Evolutionary conservation across 2,113 vertebrate genomes (phyloP).

Genomic region (Collichthys lucidus): DNA sequence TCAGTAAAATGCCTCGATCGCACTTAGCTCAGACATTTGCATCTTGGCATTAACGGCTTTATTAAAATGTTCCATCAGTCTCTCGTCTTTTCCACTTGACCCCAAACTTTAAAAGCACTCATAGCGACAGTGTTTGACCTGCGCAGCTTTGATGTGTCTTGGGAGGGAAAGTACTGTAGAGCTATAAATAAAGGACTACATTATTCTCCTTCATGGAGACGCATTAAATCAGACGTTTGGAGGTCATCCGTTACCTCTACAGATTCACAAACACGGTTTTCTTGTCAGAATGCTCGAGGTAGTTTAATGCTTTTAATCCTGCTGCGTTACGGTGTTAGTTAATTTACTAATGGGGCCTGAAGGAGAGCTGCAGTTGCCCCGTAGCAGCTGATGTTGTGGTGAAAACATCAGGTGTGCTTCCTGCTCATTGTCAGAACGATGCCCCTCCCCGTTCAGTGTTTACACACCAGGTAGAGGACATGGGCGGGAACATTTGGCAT

Average conservation of each 20-base stretch:
- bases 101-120: conserved; percentile 26
- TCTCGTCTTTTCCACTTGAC: not conserved
- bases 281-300: not conserved
- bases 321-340: conserved; percentile 10
- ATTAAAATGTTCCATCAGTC: not conserved
- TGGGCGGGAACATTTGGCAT: conserved; percentile 51
- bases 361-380: conserved; percentile 7
- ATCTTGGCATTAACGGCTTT: not conserved
- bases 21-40: not conserved
- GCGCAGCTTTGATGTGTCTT: conserved; percentile 5
- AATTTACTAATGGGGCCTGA: conserved; percentile 16
- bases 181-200: not conserved
- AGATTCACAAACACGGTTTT: not conserved
- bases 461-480: conserved; percentile 49
- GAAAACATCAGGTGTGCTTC: conserved; percentile 44
- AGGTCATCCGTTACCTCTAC: conserved; percentile 1
- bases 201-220: not conserved
- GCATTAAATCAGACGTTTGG: conserved; percentile 6
- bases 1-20: not conserved
- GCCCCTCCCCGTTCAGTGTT: conserved; percentile 42
- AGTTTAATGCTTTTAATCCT: conserved; percentile 17
- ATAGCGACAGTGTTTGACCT: not conserved
- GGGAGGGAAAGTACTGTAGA: not conserved
- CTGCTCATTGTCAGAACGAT: conserved; percentile 38
- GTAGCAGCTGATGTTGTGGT: conserved; percentile 10